Evolutionary conservation across 2,113 vertebrate species (phyloP).

Genomic region (Nyctereutes procyonoides): DNA sequence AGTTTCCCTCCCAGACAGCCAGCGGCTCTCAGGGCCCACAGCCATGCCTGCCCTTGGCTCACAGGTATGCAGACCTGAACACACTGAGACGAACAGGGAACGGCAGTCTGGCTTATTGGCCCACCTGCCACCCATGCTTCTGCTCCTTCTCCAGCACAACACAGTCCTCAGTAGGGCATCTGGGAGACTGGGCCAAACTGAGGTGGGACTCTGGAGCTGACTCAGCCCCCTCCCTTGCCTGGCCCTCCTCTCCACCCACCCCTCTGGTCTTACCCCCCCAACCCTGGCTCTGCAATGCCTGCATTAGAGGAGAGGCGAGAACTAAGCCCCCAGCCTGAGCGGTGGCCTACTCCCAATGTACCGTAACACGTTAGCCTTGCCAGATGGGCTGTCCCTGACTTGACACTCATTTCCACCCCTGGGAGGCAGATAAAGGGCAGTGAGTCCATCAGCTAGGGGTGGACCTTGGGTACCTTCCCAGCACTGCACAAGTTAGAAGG

Average conservation of each 20-base stretch:
- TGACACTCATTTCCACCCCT: not conserved
- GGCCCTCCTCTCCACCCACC: too few relatives aligned
- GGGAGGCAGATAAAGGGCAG: not conserved
- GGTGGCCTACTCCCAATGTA: not conserved
- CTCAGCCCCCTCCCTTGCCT: not conserved
- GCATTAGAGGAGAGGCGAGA: not conserved
- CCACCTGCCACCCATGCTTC: not conserved
- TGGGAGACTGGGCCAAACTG: not conserved
- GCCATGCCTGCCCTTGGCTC: too few relatives aligned
- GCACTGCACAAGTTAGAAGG: not conserved
- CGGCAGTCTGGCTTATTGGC: not conserved
- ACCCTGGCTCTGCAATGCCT: not conserved
- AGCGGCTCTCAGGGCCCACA: not conserved
- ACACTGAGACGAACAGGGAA: not conserved
- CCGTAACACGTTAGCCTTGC: not conserved
- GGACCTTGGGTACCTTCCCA: not conserved
- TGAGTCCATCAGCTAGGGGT: not conserved
- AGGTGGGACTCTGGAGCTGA: not conserved
- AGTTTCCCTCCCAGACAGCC: too few relatives aligned
- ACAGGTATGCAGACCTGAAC: not conserved
- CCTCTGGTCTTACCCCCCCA: not conserved
- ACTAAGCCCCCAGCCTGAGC: fast-evolving
- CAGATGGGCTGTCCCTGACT: not conserved
- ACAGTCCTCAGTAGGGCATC: not conserved
- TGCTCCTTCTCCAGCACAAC: not conserved